Evolutionary conservation across 2,797 vertebrate genomes (phyloP).

Genomic region (Martes flavigula): DNA sequence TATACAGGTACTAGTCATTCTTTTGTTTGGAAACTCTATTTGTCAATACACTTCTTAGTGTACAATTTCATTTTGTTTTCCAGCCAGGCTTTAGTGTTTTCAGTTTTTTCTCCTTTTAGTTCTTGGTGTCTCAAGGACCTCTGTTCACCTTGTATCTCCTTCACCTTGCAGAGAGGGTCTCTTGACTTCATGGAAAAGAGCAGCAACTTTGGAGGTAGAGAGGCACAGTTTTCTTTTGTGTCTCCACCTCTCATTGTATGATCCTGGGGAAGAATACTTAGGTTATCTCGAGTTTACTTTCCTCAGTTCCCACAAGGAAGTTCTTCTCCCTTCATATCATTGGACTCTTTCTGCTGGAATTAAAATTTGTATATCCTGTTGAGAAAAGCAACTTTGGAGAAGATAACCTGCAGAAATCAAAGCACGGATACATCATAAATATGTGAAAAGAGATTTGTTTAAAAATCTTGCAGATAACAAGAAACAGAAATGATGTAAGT

Average conservation of each 20-base stretch:
- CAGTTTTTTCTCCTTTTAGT: not conserved
- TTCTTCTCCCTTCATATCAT: not conserved
- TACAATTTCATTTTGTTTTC: not conserved
- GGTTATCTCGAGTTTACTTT: not conserved
- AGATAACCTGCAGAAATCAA: not conserved
- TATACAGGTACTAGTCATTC: not conserved
- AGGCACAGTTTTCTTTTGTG: not conserved
- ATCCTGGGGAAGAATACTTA: no score
- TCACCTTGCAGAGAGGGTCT: not conserved
- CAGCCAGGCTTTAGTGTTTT: not conserved
- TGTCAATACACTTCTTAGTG: not conserved
- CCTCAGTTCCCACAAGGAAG: not conserved
- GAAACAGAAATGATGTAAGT: not conserved
- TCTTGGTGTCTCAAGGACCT: not conserved
- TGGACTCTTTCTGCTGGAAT: not conserved
- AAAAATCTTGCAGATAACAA: not conserved
- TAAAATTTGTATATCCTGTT: not conserved
- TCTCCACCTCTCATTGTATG: not conserved
- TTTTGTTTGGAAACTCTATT: not conserved
- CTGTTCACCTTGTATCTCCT: no score
- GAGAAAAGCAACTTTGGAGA: not conserved
- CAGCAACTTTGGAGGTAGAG: not conserved
- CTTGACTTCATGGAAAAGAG: not conserved
- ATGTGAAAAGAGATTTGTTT: not conserved
- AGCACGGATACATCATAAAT: not conserved